phyloP scores from a whole-genome alignment of 2,797 vertebrate species.

The Fistularia commersonii region DNA sequence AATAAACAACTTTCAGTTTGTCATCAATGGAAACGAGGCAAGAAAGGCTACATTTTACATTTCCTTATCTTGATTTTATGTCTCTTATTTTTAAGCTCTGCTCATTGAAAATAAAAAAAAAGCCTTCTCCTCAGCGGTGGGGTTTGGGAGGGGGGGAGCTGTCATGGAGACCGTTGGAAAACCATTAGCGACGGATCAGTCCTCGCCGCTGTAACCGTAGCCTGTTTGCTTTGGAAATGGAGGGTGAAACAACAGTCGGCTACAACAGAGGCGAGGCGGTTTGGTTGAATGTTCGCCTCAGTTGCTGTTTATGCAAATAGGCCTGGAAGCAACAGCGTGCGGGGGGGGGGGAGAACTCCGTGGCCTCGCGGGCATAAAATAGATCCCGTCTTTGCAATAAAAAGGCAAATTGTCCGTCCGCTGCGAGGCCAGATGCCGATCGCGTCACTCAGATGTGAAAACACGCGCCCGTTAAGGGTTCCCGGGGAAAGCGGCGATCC shows the following conservation, averaged over 20 bases:
- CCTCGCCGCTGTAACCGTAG: conserved; percentile 25
- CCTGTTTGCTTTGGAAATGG: conserved; percentile 50
- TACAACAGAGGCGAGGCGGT: background rate
- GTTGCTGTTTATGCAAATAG: conserved; percentile 12
- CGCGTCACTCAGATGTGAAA: conserved; percentile 3
- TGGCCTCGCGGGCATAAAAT: conserved; percentile 1
- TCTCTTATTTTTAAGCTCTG: conserved; percentile 7
- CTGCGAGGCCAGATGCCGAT: conserved; percentile 4
- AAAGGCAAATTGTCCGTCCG: conserved; percentile 8
- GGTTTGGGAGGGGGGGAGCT: conserved; percentile 38
- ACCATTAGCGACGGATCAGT: conserved; percentile 55
- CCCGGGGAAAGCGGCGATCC: no score
- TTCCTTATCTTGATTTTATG: no score
- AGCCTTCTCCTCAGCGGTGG: conserved; percentile 16
- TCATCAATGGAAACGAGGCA: no score
- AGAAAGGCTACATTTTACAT: no score
- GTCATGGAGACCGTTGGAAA: conserved; percentile 55
- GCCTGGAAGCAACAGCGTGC: conserved; percentile 1
- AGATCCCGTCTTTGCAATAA: background rate
- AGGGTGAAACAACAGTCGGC: conserved; percentile 35
- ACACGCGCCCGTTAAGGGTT: background rate
- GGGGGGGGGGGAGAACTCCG: background rate
- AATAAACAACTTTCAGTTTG: no score
- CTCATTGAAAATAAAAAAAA: background rate
- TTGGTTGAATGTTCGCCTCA: conserved; percentile 24